Evolutionary conservation across 2,797 vertebrate genomes (phyloP).

Genomic region (Anas bahamensis): DNA sequence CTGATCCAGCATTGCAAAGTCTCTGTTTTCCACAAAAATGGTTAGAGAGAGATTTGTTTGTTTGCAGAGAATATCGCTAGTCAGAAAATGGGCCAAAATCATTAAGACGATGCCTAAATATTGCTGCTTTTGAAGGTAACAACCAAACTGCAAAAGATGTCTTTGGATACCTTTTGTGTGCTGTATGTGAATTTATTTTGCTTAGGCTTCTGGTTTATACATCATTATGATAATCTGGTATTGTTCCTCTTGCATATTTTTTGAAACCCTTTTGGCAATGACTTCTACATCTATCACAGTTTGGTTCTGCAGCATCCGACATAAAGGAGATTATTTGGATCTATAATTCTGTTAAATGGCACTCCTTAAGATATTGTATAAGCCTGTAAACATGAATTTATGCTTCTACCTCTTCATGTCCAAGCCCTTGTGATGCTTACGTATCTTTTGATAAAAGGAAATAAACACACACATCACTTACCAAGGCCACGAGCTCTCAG

Average conservation of each 20-base stretch:
- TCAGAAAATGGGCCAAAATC: neutral
- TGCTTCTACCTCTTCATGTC: neutral
- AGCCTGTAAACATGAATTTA: conserved; percentile 19
- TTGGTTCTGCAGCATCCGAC: neutral
- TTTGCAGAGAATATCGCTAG: neutral
- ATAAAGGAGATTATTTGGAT: conserved; percentile 8
- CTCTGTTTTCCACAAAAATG: neutral
- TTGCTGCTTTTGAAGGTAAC: neutral
- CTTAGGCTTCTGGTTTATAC: neutral
- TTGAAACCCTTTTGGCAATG: conserved; percentile 1
- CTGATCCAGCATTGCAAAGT: neutral
- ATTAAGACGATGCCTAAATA: neutral
- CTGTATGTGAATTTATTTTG: neutral
- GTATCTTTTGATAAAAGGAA: neutral
- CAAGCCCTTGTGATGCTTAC: neutral
- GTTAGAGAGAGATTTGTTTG: neutral
- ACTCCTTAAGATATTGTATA: neutral
- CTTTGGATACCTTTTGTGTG: neutral
- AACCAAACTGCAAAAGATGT: neutral
- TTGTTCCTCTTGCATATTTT: conserved; percentile 26
- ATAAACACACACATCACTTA: accelerated
- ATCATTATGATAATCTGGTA: neutral
- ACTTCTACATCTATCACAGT: conserved; percentile 4
- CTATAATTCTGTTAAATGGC: conserved; percentile 24
- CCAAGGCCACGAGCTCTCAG: neutral